These are phyloP conservation scores for Eleutherodactylus coqui DNA, from an alignment of 2,797 vertebrate genomes.

Conservation along the genomic window DNA sequence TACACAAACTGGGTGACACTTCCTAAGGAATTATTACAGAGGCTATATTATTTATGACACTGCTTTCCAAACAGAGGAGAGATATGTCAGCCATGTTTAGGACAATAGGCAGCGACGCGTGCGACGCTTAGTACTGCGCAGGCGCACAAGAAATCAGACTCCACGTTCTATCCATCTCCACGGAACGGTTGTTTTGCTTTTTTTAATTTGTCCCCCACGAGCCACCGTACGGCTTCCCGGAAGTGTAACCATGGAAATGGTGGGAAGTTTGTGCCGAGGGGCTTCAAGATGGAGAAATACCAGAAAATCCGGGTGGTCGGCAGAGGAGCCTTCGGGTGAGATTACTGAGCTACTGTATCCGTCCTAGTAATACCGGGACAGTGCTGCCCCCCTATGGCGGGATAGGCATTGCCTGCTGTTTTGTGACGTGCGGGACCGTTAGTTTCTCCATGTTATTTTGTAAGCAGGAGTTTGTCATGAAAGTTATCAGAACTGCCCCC, in stretches of 20 bases:
- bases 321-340: slow-evolving; percentile 97
- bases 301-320: slow-evolving; percentile 97
- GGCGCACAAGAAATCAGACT: not conserved
- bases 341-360: not conserved
- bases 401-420: not conserved
- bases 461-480: too few species aligned
- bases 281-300: slow-evolving; percentile 91
- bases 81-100: not conserved
- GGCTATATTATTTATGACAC: too few species aligned
- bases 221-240: slow-evolving; percentile 66
- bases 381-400: not conserved
- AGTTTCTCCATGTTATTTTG: too few species aligned
- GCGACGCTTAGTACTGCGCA: not conserved
- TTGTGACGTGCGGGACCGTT: not conserved
- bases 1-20: too few species aligned
- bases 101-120: not conserved
- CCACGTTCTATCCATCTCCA: too few species aligned
- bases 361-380: not conserved
- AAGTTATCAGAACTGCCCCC: too few species aligned
- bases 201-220: slow-evolving; percentile 55
- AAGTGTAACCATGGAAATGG: slow-evolving; percentile 75
- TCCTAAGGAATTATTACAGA: too few species aligned
- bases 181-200: slow-evolving; percentile 34
- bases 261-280: slow-evolving; percentile 48
- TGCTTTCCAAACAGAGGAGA: too few species aligned